Evolutionary conservation across 2,888 invertebrate genomes (phyloP).

Genomic region (Perizoma affinitatum): DNA sequence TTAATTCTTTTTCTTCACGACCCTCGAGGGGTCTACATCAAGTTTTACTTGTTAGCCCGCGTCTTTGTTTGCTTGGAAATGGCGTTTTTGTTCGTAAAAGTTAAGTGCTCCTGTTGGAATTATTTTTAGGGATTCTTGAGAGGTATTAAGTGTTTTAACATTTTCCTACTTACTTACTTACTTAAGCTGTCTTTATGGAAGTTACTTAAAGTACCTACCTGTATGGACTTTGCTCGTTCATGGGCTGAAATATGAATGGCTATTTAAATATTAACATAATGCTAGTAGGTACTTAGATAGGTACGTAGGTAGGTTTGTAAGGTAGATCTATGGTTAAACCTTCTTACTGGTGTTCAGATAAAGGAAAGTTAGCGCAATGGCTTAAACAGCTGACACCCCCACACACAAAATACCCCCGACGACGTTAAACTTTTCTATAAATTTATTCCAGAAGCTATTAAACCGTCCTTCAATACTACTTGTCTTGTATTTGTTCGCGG

Average conservation of each 20-base stretch:
- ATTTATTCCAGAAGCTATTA: slow-evolving; percentile 20
- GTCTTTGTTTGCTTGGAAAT: slow-evolving; percentile 31
- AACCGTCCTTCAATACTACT: slow-evolving; percentile 5
- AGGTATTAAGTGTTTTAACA: slow-evolving; percentile 10
- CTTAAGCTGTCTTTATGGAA: no score
- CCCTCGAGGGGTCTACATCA: slow-evolving; percentile 21
- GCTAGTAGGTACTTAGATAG: no score
- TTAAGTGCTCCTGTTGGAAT: slow-evolving; percentile 21
- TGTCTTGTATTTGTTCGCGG: slow-evolving; percentile 18
- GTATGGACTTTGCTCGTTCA: not conserved
- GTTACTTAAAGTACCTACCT: no score
- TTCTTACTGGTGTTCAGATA: no score
- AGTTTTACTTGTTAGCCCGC: slow-evolving; percentile 28
- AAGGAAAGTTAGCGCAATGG: no score
- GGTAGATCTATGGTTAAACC: no score
- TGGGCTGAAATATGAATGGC: no score
- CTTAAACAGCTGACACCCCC: slow-evolving; percentile 1
- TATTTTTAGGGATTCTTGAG: slow-evolving; percentile 11
- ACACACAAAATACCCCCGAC: not conserved
- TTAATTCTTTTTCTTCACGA: slow-evolving; percentile 38
- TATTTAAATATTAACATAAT: no score
- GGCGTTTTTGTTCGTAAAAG: slow-evolving; percentile 16
- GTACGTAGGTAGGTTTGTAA: no score
- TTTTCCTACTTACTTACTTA: not conserved
- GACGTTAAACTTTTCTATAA: slow-evolving; percentile 21